phyloP scores from a whole-genome alignment of 1,140 invertebrate species.

The Battus philenor region DNA sequence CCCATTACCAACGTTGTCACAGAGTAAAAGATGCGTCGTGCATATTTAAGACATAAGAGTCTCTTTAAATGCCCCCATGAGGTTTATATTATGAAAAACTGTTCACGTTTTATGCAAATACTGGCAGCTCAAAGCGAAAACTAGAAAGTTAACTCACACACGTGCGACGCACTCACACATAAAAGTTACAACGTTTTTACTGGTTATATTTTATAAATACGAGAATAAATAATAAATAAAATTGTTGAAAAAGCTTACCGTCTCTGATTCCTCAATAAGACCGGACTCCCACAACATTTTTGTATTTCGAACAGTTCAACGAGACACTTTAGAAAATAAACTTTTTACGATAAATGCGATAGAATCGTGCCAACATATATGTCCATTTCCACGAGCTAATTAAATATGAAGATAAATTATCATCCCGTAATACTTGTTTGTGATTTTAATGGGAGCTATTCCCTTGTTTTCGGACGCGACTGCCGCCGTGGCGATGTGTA shows the following conservation, averaged over 20 bases:
- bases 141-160: constrained; percentile 72
- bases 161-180: constrained; percentile 28
- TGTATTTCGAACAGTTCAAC: constrained; percentile 42
- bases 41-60: constrained; percentile 65
- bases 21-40: constrained; percentile 42
- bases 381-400: constrained; percentile 41
- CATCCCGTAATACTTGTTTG: constrained; percentile 44
- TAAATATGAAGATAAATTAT: constrained; percentile 32
- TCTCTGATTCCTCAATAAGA: constrained; percentile 58
- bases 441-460: constrained; percentile 22
- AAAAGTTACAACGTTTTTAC: constrained; percentile 20
- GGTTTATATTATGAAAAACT: constrained; percentile 72
- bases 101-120: constrained; percentile 74
- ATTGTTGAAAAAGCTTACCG: constrained; percentile 47
- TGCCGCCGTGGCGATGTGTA: constrained; percentile 44
- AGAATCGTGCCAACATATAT: constrained; percentile 36
- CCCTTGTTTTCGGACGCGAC: constrained; percentile 31
- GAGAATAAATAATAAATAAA: constrained; percentile 23
- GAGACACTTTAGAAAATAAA: constrained; percentile 37
- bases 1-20: constrained; percentile 56
- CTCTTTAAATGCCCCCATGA: constrained; percentile 57
- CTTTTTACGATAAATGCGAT: constrained; percentile 18
- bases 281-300: constrained; percentile 66
- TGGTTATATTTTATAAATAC: constrained; percentile 43
- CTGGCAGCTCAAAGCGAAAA: constrained; percentile 62